Evolutionary conservation across 2,113 vertebrate genomes (phyloP), one percentile per base, ranked within the genome.

Genomic region (Cyanoderma ruficeps): DNA sequence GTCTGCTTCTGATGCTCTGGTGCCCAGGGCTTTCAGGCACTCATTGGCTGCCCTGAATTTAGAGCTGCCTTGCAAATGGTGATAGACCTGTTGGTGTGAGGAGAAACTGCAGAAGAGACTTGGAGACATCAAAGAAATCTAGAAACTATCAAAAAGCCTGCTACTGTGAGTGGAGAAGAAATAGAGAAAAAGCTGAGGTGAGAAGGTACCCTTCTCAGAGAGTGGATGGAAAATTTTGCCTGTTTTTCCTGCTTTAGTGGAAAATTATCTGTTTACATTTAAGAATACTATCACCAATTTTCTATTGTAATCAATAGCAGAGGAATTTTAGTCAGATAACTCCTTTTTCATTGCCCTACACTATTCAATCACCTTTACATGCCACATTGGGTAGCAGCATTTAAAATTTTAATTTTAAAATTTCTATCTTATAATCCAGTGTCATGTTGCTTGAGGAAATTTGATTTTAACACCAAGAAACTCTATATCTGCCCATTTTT

Each of bases 21-120:
- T 61, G 17, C 42, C 42, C 22, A 18, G 41, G 50, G 33, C 10
- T 65, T 33, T 24, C 20, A 56, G 67, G 37, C 22, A 15, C 9
- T 19, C 2, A 0, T 8, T 41, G 37, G 14, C 15, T 46, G 41
- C 2, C 1, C 33, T 41, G 23, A 77, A 49, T 9, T 28, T 7
- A n/a, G 13, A 65, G 15, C 7, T 80, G 11, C 31, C 57, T 72
- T 57, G 8, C 20, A 53, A 80, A 55, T 13, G 35, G 11, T 19
- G 57, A 59, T 15, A 49, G 59, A 49, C 8, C 4, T 5, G 19
- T 30, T 8, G 11, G 3, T 41, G 33, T 0, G 0, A 70, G 20
- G 5, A 55, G 23, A 39, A 12, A 21, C 20, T 20, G 23, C 7
- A 31, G 49, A 71, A 71, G 16, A 28, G 22, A 55, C 39, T 50